Conservation (phyloP, 2,113 vertebrate species). For the Narcine bancroftii region DNA sequence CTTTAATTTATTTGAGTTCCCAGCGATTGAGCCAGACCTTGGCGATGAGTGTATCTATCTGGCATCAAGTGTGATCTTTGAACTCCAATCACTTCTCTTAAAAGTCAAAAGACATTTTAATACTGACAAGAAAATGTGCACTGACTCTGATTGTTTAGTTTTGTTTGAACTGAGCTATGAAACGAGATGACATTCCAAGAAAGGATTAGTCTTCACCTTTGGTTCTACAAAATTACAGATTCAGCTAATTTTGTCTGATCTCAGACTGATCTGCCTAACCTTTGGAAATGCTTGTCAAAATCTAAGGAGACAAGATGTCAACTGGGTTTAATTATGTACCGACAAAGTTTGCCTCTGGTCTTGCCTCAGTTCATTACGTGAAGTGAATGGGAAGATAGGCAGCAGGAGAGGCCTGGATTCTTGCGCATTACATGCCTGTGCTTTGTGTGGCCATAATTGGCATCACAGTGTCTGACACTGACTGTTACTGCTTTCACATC, state of each 20-base stretch:
- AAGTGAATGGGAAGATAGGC: background rate
- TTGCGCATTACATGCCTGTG: background rate
- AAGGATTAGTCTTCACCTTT: conserved; percentile 13
- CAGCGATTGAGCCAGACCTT: background rate
- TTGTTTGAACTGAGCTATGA: background rate
- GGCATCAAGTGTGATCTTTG: background rate
- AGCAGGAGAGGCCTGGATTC: background rate
- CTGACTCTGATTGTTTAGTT: background rate
- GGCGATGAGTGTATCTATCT: background rate
- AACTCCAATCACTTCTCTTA: background rate
- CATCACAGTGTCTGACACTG: background rate
- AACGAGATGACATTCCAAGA: background rate
- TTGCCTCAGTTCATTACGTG: background rate
- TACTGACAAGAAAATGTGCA: background rate
- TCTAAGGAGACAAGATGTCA: conserved; percentile 31
- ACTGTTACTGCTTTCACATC: background rate
- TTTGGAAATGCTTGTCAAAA: conserved; percentile 21
- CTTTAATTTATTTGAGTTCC: conserved; percentile 5
- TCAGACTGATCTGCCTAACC: conserved; percentile 19
- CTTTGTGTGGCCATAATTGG: background rate
- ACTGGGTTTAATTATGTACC: conserved; percentile 28
- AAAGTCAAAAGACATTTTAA: background rate
- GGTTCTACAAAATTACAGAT: conserved; percentile 23
- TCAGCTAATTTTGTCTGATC: conserved; percentile 8
- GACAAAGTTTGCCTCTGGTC: conserved; percentile 12